These are phyloP conservation scores for Pogonocichla stellata DNA, from an alignment of 2,113 vertebrate species.

Conservation along the genomic window DNA sequence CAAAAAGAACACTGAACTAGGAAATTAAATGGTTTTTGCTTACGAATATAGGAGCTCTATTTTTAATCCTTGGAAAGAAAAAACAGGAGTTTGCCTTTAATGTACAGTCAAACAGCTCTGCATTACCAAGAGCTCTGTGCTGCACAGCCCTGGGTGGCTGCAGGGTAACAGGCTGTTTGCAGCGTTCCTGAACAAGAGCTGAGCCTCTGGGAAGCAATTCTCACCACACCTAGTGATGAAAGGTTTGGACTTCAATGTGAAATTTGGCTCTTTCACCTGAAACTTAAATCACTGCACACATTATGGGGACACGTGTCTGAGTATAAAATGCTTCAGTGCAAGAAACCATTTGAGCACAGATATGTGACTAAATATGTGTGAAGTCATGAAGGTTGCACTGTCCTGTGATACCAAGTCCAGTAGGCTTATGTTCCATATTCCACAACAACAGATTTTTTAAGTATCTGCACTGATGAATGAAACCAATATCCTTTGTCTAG, in stretches of 20 bases:
- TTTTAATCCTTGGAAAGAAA: not conserved
- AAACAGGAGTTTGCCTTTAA: not conserved
- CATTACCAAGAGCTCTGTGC: rapidly evolving
- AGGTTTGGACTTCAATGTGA: not conserved
- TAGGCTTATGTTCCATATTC: not conserved
- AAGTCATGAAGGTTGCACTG: not conserved
- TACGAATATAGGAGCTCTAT: not conserved
- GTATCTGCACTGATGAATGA: not conserved
- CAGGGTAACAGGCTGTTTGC: not conserved
- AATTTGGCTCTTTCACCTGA: slow-evolving; percentile 43
- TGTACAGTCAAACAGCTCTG: not conserved
- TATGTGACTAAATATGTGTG: not conserved
- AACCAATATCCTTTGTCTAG: not conserved
- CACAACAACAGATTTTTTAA: not conserved
- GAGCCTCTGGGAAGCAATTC: not conserved
- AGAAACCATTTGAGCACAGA: not conserved
- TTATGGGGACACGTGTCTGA: not conserved
- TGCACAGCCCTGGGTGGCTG: not conserved
- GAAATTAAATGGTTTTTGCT: not conserved
- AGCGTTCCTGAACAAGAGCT: not conserved
- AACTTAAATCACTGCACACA: not conserved
- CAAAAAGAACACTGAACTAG: not conserved
- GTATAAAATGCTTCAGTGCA: not conserved
- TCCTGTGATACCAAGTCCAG: not conserved
- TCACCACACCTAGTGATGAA: slow-evolving; percentile 6